Conservation (phyloP, 2,113 vertebrate species). For the Suricata suricatta region DNA sequence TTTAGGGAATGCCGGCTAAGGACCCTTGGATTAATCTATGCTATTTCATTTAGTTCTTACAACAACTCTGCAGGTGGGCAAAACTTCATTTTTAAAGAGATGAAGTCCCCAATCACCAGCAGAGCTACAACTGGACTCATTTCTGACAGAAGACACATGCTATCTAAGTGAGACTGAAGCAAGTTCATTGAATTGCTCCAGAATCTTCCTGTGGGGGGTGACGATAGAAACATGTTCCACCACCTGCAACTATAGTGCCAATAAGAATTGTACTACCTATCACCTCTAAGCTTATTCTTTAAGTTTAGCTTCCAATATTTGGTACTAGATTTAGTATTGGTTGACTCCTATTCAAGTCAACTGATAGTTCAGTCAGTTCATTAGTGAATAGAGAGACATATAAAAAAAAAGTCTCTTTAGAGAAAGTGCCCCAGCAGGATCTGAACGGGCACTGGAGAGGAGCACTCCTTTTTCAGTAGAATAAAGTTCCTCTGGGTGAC, state of each 20-base stretch:
- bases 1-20: neutral
- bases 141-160: neutral
- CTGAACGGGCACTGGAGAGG: neutral
- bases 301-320: neutral
- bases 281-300: neutral
- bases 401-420: slow-evolving; percentile 10
- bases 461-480: neutral
- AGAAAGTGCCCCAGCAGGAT: neutral
- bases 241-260: neutral
- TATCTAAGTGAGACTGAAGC: neutral
- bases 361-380: slow-evolving; percentile 13
- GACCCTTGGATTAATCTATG: neutral
- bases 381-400: slow-evolving; percentile 5
- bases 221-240: neutral
- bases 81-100: slow-evolving; percentile 10
- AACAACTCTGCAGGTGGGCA: neutral
- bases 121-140: neutral
- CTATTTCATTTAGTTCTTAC: neutral
- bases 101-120: neutral
- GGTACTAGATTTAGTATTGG: neutral
- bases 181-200: neutral
- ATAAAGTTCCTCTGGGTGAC: slow-evolving; percentile 25
- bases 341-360: slow-evolving; percentile 6
- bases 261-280: neutral
- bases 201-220: neutral